Evolutionary conservation across 2,888 invertebrate species (phyloP).

Genomic region (Meiosimyza decipiens): DNA sequence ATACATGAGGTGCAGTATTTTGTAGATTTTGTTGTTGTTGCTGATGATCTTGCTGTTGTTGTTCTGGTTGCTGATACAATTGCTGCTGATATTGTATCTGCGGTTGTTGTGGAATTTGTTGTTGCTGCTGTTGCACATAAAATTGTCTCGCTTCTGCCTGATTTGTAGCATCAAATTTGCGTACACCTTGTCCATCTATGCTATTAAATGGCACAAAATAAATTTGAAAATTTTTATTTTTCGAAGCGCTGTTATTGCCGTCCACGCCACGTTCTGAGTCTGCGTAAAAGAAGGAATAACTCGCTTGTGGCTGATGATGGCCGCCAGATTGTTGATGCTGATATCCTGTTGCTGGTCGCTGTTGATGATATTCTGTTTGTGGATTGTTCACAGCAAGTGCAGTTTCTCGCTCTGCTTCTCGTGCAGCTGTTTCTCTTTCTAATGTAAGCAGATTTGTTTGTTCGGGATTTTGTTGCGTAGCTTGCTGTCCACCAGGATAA

Average conservation of each 20-base stretch:
- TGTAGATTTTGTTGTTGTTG: constrained; percentile 24
- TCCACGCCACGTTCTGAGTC: no score
- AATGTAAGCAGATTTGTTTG: background rate
- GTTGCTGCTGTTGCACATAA: constrained; percentile 3
- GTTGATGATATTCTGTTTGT: background rate
- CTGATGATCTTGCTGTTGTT: constrained; percentile 7
- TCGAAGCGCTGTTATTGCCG: background rate
- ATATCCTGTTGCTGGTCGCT: background rate
- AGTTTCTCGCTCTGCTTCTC: background rate
- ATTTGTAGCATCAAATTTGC: no score
- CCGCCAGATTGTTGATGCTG: background rate
- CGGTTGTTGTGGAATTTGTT: constrained; percentile 12
- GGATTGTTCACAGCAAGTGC: background rate
- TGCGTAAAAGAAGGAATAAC: no score
- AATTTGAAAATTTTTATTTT: background rate
- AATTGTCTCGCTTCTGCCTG: no score
- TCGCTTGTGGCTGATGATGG: background rate
- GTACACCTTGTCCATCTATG: no score
- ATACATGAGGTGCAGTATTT: constrained; percentile 26
- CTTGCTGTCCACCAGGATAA: background rate
- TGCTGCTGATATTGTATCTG: background rate
- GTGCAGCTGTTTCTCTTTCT: constrained; percentile 1
- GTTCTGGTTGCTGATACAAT: background rate
- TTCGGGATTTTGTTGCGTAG: background rate
- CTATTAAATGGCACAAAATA: no score